Evolutionary conservation across 2,113 vertebrate species (phyloP), one percentile per base, ranked within the genome.

Genomic region (Salvator merianae): DNA sequence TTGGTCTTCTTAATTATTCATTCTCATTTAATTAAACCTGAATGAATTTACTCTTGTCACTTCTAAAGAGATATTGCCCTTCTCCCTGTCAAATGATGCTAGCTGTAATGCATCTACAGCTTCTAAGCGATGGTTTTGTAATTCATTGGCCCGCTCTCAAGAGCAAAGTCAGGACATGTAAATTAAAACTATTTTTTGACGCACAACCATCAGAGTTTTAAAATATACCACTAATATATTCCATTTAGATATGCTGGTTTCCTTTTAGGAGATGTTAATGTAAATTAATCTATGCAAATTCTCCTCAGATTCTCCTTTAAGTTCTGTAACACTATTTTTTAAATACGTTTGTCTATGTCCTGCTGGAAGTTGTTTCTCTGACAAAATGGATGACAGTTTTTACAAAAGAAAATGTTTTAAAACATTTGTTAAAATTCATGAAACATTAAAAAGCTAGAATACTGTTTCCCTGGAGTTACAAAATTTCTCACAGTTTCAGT

Each of bases 161-260:
- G 4, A 59, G 82, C 90, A 93, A 94, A 88, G 92, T 94, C 92
- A 94, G 86, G 91, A 92, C 91, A 93, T 92, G 91, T 86, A 93
- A 94, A 94, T 94, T 74, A 87, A 91, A 89, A 81, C 20, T 90
- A 84, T 92, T 93, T 89, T 78, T 85, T 79, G 83, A 59, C 73
- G 84, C 91, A 79, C 30, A 82, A 85, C 65, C 24, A 83, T 85
- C 88, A 89, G 50, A 32, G 87, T 90, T 89, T 75, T 84, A 84
- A 91, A 92, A 92, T 50, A 32, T 62, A 88, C 69, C 22, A 77
- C 91, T 93, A 89, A 36, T 77, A 89, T 87, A 94, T 85, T 85
- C 84, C 62, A 69, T 91, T 66, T 78, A 81, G 88, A 89, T 91
- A 91, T 91, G 91, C 82, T 94, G 92, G 90, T 93, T 79, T 12